These are phyloP conservation scores for Eriosoma lanigerum DNA, from an alignment of 1,140 invertebrate genomes.

Conservation along the genomic window DNA sequence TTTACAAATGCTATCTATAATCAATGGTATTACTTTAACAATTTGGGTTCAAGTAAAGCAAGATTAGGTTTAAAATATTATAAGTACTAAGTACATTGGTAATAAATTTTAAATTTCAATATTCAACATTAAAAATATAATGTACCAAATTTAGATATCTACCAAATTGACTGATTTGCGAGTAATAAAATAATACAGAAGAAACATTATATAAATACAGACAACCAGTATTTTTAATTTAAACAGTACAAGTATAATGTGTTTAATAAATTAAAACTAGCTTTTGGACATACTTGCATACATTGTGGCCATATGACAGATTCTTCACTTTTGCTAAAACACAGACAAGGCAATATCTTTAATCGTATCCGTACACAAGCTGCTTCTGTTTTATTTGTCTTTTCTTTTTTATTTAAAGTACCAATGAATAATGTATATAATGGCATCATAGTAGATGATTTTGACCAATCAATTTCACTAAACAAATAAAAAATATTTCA, in stretches of 20 bases:
- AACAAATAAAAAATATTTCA: background rate
- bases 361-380: slow-evolving; percentile 22
- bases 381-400: slow-evolving; percentile 2
- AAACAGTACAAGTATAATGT: too few relatives aligned
- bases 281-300: slow-evolving; percentile 59
- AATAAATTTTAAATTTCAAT: too few relatives aligned
- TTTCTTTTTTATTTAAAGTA: slow-evolving; percentile 10
- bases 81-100: too few relatives aligned
- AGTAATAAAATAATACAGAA: too few relatives aligned
- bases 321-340: slow-evolving; percentile 29
- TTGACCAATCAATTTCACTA: slow-evolving; percentile 40
- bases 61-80: too few relatives aligned
- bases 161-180: too few relatives aligned
- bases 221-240: too few relatives aligned
- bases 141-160: too few relatives aligned
- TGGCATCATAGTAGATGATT: slow-evolving; percentile 38
- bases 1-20: background rate
- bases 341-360: slow-evolving; percentile 41
- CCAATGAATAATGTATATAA: slow-evolving; percentile 47
- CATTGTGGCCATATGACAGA: slow-evolving; percentile 52
- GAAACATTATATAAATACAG: too few relatives aligned
- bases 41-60: too few relatives aligned
- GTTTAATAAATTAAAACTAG: background rate
- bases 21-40: background rate
- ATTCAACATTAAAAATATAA: too few relatives aligned